Conservation (phyloP, 2,113 vertebrate genomes). For the Passerina amoena region DNA sequence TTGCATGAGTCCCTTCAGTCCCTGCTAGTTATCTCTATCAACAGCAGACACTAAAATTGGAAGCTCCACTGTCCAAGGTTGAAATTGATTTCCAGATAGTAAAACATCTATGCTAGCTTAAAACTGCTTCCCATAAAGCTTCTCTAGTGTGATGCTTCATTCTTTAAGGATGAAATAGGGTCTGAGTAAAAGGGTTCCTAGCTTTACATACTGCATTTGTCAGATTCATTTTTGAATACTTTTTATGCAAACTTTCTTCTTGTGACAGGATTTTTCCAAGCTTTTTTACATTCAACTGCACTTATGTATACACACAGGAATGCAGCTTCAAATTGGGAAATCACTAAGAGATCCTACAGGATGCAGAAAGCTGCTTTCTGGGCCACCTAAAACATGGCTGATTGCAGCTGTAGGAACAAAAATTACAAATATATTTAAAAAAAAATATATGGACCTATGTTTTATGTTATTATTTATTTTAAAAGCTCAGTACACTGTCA, state of each 20-base stretch:
- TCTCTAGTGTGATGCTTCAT: neutral
- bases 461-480: neutral
- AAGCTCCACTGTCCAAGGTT: neutral
- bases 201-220: neutral
- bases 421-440: neutral
- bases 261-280: neutral
- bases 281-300: neutral
- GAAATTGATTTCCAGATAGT: conserved; percentile 27
- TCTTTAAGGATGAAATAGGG: neutral
- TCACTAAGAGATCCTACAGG: neutral
- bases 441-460: neutral
- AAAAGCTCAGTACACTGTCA: neutral
- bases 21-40: neutral
- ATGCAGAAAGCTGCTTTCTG: neutral
- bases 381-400: neutral
- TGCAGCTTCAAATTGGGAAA: neutral
- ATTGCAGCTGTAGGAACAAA: neutral
- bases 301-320: neutral
- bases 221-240: neutral
- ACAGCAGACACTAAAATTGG: neutral
- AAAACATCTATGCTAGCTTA: neutral
- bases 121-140: conserved; percentile 11
- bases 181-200: neutral
- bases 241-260: neutral
- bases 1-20: neutral